Evolutionary conservation across 2,888 invertebrate species (phyloP).

Genomic region (Chironomus tentans): DNA sequence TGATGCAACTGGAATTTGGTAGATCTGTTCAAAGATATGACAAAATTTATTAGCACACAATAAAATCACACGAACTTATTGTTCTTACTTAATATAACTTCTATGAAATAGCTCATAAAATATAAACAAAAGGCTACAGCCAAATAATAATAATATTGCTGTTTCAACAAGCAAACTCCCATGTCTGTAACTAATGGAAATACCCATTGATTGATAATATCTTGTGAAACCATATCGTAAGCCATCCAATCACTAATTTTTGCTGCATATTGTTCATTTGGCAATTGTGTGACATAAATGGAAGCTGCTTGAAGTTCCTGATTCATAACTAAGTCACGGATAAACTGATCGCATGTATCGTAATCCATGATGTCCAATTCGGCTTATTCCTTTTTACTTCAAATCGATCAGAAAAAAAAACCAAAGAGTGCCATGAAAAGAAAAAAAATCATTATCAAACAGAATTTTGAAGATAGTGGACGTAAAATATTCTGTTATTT

Average conservation of each 20-base stretch:
- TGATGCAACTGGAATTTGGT: not conserved
- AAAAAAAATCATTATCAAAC: too few relatives aligned
- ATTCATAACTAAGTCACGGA: slow-evolving; percentile 83
- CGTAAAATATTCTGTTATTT: too few relatives aligned
- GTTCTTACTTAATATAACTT: not conserved
- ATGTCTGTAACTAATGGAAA: slow-evolving; percentile 74
- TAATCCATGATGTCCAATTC: too few relatives aligned
- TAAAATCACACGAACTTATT: not conserved
- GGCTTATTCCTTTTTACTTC: too few relatives aligned
- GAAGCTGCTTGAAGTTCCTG: slow-evolving; percentile 87
- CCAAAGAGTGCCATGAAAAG: too few relatives aligned
- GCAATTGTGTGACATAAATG: slow-evolving; percentile 67
- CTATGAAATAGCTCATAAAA: not conserved
- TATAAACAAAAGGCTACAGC: not conserved
- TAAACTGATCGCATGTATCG: slow-evolving; percentile 83
- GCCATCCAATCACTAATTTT: slow-evolving; percentile 75
- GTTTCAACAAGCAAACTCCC: slow-evolving; percentile 45
- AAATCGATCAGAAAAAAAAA: too few relatives aligned
- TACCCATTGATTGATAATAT: slow-evolving; percentile 74
- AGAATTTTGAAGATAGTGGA: too few relatives aligned
- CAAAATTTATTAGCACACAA: not conserved
- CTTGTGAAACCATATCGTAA: slow-evolving; percentile 73
- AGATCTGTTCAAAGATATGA: not conserved
- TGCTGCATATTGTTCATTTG: slow-evolving; percentile 65
- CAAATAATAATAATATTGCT: slow-evolving; percentile 41